Evolutionary conservation across 2,888 invertebrate genomes (phyloP).

Genomic region (Pediacus dermestoides): DNA sequence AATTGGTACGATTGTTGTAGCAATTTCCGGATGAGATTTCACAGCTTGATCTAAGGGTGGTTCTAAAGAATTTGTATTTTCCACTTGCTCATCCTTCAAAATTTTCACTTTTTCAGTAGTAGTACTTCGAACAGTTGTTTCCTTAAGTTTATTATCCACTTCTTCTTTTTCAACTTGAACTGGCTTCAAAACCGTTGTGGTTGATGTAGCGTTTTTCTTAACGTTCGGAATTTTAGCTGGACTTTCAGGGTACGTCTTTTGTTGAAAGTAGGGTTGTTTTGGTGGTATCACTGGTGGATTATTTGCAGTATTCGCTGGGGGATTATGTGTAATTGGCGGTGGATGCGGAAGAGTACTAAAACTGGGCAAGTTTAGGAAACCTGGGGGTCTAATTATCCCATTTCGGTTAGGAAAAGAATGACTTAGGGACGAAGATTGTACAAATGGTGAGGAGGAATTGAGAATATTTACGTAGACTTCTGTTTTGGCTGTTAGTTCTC

Average conservation of each 20-base stretch:
- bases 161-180: constrained; percentile 14
- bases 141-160: constrained; percentile 13
- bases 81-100: constrained; percentile 19
- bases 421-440: constrained; percentile 16
- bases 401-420: constrained; percentile 29
- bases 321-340: constrained; percentile 27
- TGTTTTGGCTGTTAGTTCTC: constrained; percentile 60
- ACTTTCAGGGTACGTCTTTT: constrained; percentile 40
- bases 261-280: constrained; percentile 28
- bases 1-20: constrained; percentile 68
- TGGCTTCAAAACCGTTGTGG: constrained; percentile 24
- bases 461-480: constrained; percentile 66
- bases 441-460: constrained; percentile 38
- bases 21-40: constrained; percentile 54
- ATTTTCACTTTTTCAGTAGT: constrained; percentile 14
- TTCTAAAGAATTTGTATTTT: constrained; percentile 23
- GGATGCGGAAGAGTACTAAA: constrained; percentile 24
- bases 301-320: constrained; percentile 29
- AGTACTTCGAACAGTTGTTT: constrained; percentile 4
- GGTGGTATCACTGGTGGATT: constrained; percentile 31
- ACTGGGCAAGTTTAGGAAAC: constrained; percentile 26
- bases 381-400: constrained; percentile 13
- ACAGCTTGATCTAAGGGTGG: constrained; percentile 45
- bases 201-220: constrained; percentile 2
- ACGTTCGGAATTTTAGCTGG: constrained; percentile 6